Percentiles rank a stretch among this genome's conserved stretches.
phyloP scores from a whole-genome alignment of 2,797 vertebrate species.

The Sphaeramia orbicularis region DNA sequence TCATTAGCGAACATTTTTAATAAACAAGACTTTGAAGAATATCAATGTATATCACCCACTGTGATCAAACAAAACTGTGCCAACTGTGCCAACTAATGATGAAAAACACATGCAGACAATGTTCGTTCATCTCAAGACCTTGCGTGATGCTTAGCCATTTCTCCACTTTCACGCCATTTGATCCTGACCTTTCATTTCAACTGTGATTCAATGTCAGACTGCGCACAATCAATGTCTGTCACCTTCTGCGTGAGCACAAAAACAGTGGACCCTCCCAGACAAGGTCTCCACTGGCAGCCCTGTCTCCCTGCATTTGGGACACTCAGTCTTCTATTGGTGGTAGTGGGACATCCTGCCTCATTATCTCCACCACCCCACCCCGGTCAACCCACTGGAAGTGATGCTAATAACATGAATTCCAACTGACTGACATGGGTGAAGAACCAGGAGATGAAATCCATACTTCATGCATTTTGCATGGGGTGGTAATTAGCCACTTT shows the following conservation, averaged over 20 bases:
- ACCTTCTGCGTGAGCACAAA: conserved; percentile 74
- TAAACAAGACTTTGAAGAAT: conserved; percentile 56
- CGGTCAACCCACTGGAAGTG: conserved; percentile 64
- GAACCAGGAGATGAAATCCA: conserved; percentile 82
- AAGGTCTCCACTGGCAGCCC: conserved; percentile 70
- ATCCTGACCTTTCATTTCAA: conserved; percentile 80
- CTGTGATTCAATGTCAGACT: conserved; percentile 75
- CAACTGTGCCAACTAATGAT: conserved; percentile 57
- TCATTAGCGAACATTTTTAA: conserved; percentile 54
- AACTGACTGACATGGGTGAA: conserved; percentile 75
- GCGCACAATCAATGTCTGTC: conserved; percentile 83
- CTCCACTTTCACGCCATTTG: conserved; percentile 81
- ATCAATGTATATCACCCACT: conserved; percentile 42
- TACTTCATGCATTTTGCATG: conserved; percentile 86
- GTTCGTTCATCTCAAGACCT: conserved; percentile 49
- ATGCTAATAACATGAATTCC: conserved; percentile 79
- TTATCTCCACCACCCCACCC: conserved; percentile 69
- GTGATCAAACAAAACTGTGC: conserved; percentile 52
- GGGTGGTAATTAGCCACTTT: conserved; percentile 67
- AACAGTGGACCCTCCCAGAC: conserved; percentile 69
- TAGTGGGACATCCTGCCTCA: conserved; percentile 74
- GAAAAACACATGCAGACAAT: conserved; percentile 64
- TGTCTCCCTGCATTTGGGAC: conserved; percentile 82
- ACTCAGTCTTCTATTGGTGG: conserved; percentile 61
- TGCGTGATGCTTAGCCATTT: conserved; percentile 65